phyloP scores from a whole-genome alignment of 2,113 vertebrate genomes.

The Abramis brama region DNA sequence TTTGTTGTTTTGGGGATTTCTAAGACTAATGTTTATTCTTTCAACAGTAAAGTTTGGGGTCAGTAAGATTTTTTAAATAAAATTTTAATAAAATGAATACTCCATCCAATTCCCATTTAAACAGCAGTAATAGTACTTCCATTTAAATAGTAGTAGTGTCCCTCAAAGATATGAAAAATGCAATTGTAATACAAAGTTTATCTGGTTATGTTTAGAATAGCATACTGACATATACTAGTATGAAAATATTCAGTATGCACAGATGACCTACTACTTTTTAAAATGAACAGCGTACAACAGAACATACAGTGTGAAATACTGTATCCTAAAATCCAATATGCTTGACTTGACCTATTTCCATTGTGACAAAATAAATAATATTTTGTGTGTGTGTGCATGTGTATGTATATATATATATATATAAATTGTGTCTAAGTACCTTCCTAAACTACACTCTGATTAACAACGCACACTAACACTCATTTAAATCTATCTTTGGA shows the following conservation, averaged over 20 bases:
- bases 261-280: not conserved
- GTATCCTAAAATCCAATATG: no score
- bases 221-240: not conserved
- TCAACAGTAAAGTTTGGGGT: not conserved
- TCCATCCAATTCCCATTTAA: not conserved
- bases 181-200: no score
- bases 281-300: not conserved
- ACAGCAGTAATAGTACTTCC: not conserved
- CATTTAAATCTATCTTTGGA: conserved; percentile 38
- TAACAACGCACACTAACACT: not conserved
- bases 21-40: not conserved
- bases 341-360: not conserved
- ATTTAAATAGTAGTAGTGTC: not conserved
- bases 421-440: not conserved
- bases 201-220: no score
- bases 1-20: not conserved
- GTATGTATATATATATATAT: no score
- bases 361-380: not conserved
- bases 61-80: no score
- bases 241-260: not conserved
- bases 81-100: not conserved
- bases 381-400: no score
- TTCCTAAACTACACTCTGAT: not conserved
- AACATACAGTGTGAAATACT: no score
- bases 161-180: no score